Percentiles rank a stretch among this genome's conserved stretches.
These are phyloP conservation scores for Muscina levida DNA, from an alignment of 2,888 invertebrate genomes.

Conservation along the genomic window DNA sequence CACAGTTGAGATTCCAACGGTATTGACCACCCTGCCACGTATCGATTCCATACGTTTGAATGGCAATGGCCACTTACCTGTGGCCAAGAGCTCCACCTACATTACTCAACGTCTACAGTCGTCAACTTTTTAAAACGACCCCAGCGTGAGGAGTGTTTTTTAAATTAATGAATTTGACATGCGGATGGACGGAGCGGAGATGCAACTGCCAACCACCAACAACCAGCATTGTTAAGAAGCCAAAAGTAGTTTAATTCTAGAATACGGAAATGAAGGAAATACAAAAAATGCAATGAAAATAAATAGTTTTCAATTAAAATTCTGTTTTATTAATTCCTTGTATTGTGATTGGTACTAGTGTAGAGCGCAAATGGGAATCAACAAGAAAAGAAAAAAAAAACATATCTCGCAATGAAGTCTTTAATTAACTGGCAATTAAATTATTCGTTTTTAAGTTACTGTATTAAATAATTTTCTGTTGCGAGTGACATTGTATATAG, in stretches of 20 bases:
- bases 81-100: constrained; percentile 74
- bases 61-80: constrained; percentile 65
- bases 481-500: too few relatives aligned
- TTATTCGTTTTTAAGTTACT: too few relatives aligned
- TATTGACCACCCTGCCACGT: constrained; percentile 70
- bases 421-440: too few relatives aligned
- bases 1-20: constrained; percentile 75
- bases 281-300: constrained; percentile 30
- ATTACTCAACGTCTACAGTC: constrained; percentile 67
- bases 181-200: too few relatives aligned
- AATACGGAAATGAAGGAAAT: constrained; percentile 9
- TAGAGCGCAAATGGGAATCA: too few relatives aligned
- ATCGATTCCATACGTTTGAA: constrained; percentile 55
- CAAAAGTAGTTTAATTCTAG: constrained; percentile 20
- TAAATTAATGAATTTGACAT: too few relatives aligned
- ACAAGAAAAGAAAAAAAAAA: too few relatives aligned
- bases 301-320: constrained; percentile 28
- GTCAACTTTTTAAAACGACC: background rate
- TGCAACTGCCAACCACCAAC: too few relatives aligned
- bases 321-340: background rate
- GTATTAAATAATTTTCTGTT: too few relatives aligned
- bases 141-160: background rate
- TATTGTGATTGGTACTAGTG: too few relatives aligned
- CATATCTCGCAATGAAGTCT: too few relatives aligned
- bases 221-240: background rate